Percentiles rank a stretch among this genome's conserved stretches.
These are phyloP conservation scores for Dromiciops gliroides DNA, from an alignment of 2,113 vertebrate species.

Conservation along the genomic window DNA sequence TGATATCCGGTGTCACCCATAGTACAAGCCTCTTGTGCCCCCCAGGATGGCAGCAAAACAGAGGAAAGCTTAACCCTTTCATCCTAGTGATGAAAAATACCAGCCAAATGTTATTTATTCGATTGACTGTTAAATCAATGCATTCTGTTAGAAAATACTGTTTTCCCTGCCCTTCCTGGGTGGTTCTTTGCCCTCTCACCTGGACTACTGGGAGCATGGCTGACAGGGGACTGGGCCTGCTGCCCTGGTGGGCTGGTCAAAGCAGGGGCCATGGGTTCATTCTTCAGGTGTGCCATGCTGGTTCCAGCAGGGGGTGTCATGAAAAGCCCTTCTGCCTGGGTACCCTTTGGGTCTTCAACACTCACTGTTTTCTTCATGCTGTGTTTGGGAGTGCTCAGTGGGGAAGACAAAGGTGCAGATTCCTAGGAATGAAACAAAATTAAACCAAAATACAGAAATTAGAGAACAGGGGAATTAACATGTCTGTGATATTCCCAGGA, in stretches of 20 bases:
- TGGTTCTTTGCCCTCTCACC: constrained; percentile 78
- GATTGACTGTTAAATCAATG: rapidly evolving
- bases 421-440: constrained; percentile 83
- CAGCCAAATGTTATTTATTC: background rate
- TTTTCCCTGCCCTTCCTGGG: background rate
- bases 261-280: constrained; percentile 66
- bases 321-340: constrained; percentile 70
- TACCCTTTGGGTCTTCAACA: constrained; percentile 73
- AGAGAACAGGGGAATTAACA: background rate
- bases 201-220: constrained; percentile 71
- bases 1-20: background rate
- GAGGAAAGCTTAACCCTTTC: background rate
- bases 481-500: background rate
- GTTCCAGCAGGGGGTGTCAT: constrained; percentile 73
- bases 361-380: constrained; percentile 67
- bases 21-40: background rate
- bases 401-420: constrained; percentile 83
- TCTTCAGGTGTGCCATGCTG: constrained; percentile 70
- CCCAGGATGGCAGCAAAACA: constrained; percentile 4
- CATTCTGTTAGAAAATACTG: background rate
- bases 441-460: constrained; percentile 26
- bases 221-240: constrained; percentile 9
- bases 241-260: constrained; percentile 79
- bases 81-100: background rate
- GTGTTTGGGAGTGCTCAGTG: constrained; percentile 80